Conservation (phyloP, 2,113 vertebrate genomes). For the Mobula hypostoma region DNA sequence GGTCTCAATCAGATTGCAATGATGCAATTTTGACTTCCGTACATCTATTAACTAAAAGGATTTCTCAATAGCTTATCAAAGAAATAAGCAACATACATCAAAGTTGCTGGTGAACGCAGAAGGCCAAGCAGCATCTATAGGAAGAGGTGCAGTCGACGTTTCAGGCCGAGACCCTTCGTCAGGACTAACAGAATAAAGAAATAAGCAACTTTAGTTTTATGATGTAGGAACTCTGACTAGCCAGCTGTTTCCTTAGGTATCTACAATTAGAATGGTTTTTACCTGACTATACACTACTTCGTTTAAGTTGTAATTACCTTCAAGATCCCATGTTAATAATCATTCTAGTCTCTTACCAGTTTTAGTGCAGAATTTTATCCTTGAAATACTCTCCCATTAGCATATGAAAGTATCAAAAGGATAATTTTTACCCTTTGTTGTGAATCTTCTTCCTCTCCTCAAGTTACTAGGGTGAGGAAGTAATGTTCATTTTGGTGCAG, state of each 20-base stretch:
- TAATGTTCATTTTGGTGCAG: neutral
- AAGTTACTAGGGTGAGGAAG: constrained; percentile 6
- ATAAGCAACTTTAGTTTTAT: neutral
- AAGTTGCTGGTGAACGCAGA: no score
- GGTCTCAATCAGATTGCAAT: neutral
- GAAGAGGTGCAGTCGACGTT: no score
- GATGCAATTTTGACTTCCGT: neutral
- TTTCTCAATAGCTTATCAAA: neutral
- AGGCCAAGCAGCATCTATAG: no score
- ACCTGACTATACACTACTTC: neutral
- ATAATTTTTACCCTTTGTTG: neutral
- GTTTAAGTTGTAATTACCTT: neutral
- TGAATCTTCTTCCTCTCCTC: neutral
- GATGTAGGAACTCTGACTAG: neutral
- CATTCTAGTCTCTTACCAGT: neutral
- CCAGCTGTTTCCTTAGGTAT: neutral
- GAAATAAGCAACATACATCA: neutral
- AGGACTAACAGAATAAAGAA: no score
- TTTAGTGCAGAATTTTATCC: neutral
- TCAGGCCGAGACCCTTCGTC: no score
- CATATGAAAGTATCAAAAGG: neutral
- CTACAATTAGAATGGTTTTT: neutral
- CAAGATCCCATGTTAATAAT: neutral
- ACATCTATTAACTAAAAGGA: neutral
- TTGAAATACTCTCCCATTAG: neutral